Conservation (phyloP, 2,888 invertebrate genomes). For the Lasiommata megera region DNA sequence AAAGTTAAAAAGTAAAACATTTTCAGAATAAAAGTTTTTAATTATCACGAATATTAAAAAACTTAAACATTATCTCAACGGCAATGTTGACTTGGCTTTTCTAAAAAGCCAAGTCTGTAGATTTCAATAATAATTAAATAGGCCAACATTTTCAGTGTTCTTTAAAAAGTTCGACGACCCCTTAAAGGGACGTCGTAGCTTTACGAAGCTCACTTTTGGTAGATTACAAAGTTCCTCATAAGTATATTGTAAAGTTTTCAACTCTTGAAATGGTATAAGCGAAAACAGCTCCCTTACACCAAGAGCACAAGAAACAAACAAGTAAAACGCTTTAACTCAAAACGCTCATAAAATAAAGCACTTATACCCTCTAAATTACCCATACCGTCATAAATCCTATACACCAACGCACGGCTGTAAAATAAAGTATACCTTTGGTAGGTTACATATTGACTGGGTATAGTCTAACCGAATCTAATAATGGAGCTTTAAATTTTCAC, state of each 20-base stretch:
- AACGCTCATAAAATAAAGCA: slow-evolving; percentile 33
- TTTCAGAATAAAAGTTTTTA: too few relatives aligned
- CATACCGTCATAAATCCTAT: slow-evolving; percentile 39
- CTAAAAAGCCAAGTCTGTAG: too few relatives aligned
- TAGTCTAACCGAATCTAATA: slow-evolving; percentile 5
- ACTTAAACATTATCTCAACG: too few relatives aligned
- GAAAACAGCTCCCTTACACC: slow-evolving; percentile 13
- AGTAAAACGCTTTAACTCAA: slow-evolving; percentile 33
- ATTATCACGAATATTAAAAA: too few relatives aligned
- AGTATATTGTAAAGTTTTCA: slow-evolving; percentile 2
- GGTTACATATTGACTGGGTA: slow-evolving; percentile 26
- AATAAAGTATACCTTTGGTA: slow-evolving; percentile 30
- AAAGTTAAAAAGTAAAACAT: too few relatives aligned
- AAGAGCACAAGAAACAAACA: slow-evolving; percentile 28
- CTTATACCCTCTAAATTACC: slow-evolving; percentile 37
- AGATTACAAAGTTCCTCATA: not conserved
- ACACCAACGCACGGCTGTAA: slow-evolving; percentile 28
- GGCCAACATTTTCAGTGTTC: not conserved
- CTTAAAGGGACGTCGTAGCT: not conserved
- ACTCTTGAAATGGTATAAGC: not conserved
- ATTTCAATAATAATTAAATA: too few relatives aligned
- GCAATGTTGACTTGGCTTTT: too few relatives aligned
- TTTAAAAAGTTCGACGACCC: not conserved
- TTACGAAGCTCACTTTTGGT: not conserved
- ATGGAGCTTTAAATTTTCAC: slow-evolving; percentile 4